Conservation (phyloP, 2,113 vertebrate genomes). For the Junco hyemalis region DNA sequence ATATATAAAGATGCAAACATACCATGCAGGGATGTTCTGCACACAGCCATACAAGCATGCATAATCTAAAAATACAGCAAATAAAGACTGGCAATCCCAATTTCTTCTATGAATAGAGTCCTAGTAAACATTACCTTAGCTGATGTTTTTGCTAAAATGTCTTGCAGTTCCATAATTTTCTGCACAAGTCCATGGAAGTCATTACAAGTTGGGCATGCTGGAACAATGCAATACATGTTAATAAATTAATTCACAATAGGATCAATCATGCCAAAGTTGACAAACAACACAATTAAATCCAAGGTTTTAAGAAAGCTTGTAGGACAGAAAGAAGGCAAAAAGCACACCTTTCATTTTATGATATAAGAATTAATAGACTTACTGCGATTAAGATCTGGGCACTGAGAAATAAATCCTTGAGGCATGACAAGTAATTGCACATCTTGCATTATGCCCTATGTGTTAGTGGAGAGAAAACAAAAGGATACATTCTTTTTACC, state of each 20-base stretch:
- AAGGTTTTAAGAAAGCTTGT: constrained; percentile 18
- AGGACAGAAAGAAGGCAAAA: constrained; percentile 41
- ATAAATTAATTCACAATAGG: not conserved
- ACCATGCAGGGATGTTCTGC: not conserved
- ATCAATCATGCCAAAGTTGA: not conserved
- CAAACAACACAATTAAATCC: not conserved
- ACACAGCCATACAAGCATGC: not conserved
- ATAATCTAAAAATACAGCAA: not conserved
- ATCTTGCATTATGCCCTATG: constrained; percentile 96
- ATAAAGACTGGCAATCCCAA: not conserved
- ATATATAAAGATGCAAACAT: not conserved
- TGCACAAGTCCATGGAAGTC: constrained; percentile 98
- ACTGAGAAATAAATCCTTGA: constrained; percentile 97
- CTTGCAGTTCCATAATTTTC: constrained; percentile 99
- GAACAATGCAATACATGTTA: constrained; percentile 41
- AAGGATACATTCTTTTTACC: constrained; percentile 45
- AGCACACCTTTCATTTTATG: constrained; percentile 16
- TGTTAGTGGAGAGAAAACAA: not conserved
- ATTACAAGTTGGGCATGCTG: constrained; percentile 97
- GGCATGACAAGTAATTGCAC: constrained; percentile 96
- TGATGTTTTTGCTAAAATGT: constrained; percentile 96
- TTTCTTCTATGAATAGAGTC: not conserved
- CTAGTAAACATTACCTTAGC: constrained; percentile 86
- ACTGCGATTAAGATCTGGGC: constrained; percentile 99
- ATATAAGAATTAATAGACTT: constrained; percentile 73